Percentiles rank a stretch among this genome's conserved stretches.
Evolutionary conservation across 2,888 invertebrate genomes (phyloP).

Genomic region (Euproctis similis): DNA sequence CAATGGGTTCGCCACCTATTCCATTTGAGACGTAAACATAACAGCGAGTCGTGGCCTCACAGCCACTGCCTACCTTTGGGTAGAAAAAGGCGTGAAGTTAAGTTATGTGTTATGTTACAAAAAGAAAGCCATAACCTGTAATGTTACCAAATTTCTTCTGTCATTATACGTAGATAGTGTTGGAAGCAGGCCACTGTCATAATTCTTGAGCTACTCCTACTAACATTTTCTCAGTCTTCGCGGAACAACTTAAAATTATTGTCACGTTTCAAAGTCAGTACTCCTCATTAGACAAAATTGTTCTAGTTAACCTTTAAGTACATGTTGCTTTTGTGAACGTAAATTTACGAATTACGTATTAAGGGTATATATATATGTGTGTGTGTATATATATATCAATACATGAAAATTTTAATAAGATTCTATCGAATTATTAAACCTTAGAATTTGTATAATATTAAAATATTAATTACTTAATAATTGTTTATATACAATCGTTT

Average conservation of each 20-base stretch:
- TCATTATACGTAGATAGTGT: constrained; percentile 53
- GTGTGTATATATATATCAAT: too few species aligned
- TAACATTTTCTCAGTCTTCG: constrained; percentile 20
- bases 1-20: too few species aligned
- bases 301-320: constrained; percentile 3
- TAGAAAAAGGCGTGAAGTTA: too few species aligned
- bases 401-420: neutral
- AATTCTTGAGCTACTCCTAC: constrained; percentile 41
- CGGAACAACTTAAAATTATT: constrained; percentile 21
- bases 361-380: too few species aligned
- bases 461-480: too few species aligned
- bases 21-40: too few species aligned
- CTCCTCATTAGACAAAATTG: constrained; percentile 3
- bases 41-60: too few species aligned
- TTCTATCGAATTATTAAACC: too few species aligned
- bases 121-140: constrained; percentile 10
- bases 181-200: constrained; percentile 41
- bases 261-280: constrained; percentile 31
- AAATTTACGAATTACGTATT: constrained; percentile 3
- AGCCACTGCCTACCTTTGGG: too few species aligned
- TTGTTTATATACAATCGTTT: too few species aligned
- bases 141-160: constrained; percentile 45
- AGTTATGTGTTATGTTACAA: too few species aligned
- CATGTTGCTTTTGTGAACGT: neutral
- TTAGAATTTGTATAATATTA: too few species aligned